Evolutionary conservation across 2,797 vertebrate species (phyloP).

Genomic region (Vireo griseus): DNA sequence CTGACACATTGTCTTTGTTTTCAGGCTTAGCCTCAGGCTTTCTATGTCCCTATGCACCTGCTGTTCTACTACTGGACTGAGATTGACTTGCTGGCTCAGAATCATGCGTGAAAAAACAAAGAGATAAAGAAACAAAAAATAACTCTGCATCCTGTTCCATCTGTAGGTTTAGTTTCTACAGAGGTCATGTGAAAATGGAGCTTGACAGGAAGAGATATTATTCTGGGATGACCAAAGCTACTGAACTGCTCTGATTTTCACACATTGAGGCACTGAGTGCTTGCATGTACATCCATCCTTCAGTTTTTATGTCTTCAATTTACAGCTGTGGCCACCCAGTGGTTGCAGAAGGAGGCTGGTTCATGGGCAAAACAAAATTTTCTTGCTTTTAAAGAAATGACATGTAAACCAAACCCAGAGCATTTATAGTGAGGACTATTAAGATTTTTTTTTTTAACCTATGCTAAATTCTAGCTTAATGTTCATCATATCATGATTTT

Average conservation of each 20-base stretch:
- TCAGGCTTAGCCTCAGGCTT: background rate
- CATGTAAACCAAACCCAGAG: background rate
- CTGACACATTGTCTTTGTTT: background rate
- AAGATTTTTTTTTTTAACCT: fast-evolving
- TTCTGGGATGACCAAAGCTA: background rate
- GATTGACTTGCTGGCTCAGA: background rate
- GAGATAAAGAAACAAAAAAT: background rate
- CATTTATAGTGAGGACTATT: background rate
- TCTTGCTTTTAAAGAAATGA: background rate
- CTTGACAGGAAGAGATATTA: background rate
- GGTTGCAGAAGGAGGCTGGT: background rate
- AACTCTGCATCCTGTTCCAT: background rate
- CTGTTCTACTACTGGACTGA: background rate
- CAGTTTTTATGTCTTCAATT: fast-evolving
- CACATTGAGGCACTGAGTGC: fast-evolving
- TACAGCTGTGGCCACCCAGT: background rate
- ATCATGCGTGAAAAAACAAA: background rate
- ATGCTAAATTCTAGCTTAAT: background rate
- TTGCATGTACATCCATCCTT: background rate
- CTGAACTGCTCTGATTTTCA: background rate
- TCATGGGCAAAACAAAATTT: background rate
- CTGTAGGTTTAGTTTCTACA: background rate
- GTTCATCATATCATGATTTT: background rate
- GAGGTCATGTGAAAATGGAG: background rate
- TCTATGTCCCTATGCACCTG: background rate